These are phyloP conservation scores for Noctua comes DNA, from an alignment of 2,888 invertebrate species.

Conservation along the genomic window DNA sequence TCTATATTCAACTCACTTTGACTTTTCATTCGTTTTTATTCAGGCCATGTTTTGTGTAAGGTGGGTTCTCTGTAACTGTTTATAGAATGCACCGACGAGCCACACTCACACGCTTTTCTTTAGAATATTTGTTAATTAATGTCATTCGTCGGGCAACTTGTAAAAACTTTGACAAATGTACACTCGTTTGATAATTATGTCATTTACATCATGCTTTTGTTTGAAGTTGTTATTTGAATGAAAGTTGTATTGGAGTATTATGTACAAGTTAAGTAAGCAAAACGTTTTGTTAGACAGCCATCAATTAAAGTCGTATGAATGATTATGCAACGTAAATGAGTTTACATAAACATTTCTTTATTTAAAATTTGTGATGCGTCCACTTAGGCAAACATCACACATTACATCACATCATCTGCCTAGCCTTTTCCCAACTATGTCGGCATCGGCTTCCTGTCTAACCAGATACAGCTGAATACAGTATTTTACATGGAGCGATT, in stretches of 20 bases:
- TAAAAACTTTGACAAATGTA: slow-evolving; percentile 49
- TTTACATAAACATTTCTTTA: not conserved
- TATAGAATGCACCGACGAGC: not conserved
- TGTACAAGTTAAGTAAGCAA: not conserved
- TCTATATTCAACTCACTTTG: too few species aligned
- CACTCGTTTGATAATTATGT: slow-evolving; percentile 29
- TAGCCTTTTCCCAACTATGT: too few species aligned
- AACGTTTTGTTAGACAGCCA: not conserved
- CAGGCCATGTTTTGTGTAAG: not conserved
- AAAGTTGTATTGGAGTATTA: not conserved
- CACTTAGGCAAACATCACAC: not conserved
- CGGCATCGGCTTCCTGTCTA: too few species aligned
- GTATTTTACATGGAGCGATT: too few species aligned
- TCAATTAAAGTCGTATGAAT: not conserved
- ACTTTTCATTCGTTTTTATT: not conserved
- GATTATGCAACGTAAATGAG: not conserved
- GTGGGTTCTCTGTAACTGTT: slow-evolving; percentile 9
- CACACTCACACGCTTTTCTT: slow-evolving; percentile 20
- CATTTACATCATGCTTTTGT: slow-evolving; percentile 39
- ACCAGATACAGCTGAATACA: too few species aligned
- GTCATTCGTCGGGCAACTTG: slow-evolving; percentile 47
- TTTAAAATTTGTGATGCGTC: not conserved
- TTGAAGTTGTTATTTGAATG: slow-evolving; percentile 3
- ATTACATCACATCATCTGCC: not conserved
- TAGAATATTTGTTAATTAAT: slow-evolving; percentile 51